These are phyloP conservation scores for Acrossocheilus wenchowensis DNA, from an alignment of 2,797 vertebrate species.

Conservation along the genomic window DNA sequence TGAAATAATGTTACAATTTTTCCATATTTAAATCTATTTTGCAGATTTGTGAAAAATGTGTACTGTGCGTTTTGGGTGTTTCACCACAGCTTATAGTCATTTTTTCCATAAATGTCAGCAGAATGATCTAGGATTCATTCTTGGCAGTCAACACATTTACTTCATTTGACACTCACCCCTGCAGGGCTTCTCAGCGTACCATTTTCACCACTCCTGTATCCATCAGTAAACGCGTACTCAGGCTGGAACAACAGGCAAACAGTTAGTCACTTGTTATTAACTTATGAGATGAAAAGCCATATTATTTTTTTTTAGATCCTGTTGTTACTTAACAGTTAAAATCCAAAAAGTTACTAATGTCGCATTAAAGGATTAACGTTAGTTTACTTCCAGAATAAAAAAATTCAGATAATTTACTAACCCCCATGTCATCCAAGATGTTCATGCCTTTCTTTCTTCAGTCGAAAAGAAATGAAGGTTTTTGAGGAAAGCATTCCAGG, in stretches of 20 bases:
- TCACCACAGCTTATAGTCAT: background rate
- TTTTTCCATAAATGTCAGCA: background rate
- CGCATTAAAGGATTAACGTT: too few species aligned
- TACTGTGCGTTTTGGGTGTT: background rate
- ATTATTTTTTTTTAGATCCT: background rate
- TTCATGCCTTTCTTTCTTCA: too few species aligned
- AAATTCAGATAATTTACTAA: too few species aligned
- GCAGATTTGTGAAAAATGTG: background rate
- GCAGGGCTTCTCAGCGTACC: background rate
- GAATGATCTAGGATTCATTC: background rate
- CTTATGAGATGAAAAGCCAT: background rate
- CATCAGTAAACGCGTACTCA: background rate
- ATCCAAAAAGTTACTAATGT: too few species aligned
- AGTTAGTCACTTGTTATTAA: background rate
- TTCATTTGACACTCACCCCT: constrained; percentile 22
- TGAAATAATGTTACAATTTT: background rate
- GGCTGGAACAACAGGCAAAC: background rate
- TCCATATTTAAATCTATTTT: background rate
- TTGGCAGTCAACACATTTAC: background rate
- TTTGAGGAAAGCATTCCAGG: too few species aligned
- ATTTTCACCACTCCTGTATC: background rate
- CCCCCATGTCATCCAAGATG: too few species aligned
- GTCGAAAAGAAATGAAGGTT: too few species aligned
- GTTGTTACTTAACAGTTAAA: background rate
- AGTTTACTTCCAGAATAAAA: too few species aligned